phyloP scores from a whole-genome alignment of 2,797 vertebrate species.

The Sebastes steindachneri region DNA sequence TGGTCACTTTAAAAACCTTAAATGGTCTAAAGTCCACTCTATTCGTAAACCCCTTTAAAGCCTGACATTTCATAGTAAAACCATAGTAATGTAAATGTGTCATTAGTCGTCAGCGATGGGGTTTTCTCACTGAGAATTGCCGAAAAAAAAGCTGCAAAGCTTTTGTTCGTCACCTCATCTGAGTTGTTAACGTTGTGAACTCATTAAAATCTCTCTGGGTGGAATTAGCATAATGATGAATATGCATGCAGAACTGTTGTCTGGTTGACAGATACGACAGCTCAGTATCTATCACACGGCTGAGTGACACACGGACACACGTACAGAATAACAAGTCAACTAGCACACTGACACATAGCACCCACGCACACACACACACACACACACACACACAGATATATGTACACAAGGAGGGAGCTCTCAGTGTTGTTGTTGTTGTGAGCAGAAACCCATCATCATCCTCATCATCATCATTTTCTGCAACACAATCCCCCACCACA shows the following conservation, averaged over 20 bases:
- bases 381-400: background rate
- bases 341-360: slow-evolving; percentile 43
- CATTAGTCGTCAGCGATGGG: background rate
- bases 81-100: slow-evolving; percentile 4
- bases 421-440: slow-evolving; percentile 8
- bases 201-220: slow-evolving; percentile 55
- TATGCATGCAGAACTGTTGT: slow-evolving; percentile 70
- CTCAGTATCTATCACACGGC: slow-evolving; percentile 63
- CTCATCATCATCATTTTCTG: slow-evolving; percentile 43
- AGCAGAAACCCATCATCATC: slow-evolving; percentile 18
- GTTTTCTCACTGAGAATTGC: background rate
- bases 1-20: background rate
- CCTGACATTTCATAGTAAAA: background rate
- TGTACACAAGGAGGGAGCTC: background rate
- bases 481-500: slow-evolving; percentile 19
- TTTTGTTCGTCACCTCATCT: slow-evolving; percentile 57
- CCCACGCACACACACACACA: slow-evolving; percentile 34
- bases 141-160: slow-evolving; percentile 26
- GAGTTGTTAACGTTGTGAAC: slow-evolving; percentile 60
- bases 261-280: slow-evolving; percentile 70
- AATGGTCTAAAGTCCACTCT: background rate
- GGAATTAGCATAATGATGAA: slow-evolving; percentile 67
- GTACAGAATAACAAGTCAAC: slow-evolving; percentile 56
- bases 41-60: background rate
- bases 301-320: slow-evolving; percentile 62